Evolutionary conservation across 2,797 vertebrate genomes (phyloP).

Genomic region (Pipistrellus kuhlii): DNA sequence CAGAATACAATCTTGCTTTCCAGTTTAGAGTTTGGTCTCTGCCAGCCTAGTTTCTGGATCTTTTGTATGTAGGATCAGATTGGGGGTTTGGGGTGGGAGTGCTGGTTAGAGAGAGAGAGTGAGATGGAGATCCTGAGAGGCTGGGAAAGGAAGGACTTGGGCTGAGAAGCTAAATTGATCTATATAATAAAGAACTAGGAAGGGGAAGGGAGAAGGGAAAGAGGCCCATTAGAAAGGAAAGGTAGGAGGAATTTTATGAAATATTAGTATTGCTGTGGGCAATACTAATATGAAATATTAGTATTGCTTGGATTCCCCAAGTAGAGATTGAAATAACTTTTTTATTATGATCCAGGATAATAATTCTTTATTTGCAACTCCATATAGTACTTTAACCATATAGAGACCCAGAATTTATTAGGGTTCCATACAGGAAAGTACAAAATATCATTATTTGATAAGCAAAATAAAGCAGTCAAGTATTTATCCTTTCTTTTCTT

Average conservation of each 20-base stretch:
- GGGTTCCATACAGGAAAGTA: constrained; percentile 1
- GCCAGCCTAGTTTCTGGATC: not conserved
- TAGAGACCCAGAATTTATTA: constrained; percentile 16
- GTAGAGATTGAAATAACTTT: constrained; percentile 43
- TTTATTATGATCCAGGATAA: constrained; percentile 26
- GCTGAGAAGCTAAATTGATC: not conserved
- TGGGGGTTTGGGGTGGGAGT: not conserved
- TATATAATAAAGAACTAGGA: not conserved
- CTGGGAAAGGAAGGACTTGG: not conserved
- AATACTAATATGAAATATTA: constrained; percentile 20
- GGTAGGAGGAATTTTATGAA: not conserved
- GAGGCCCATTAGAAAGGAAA: not conserved
- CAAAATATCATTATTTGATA: constrained; percentile 48
- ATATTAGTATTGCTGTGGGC: not conserved
- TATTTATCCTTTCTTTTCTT: constrained; percentile 6
- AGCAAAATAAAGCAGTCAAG: constrained; percentile 15
- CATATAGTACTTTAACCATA: not conserved
- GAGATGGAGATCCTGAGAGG: not conserved
- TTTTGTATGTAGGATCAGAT: not conserved
- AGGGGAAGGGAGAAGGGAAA: not conserved
- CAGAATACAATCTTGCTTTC: not conserved
- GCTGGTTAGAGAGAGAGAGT: not conserved
- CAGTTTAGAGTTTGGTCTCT: not conserved
- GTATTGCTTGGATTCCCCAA: not conserved
- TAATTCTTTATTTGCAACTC: constrained; percentile 21